These are phyloP conservation scores for Danio jaintianensis DNA, from an alignment of 2,797 vertebrate species.

Conservation along the genomic window DNA sequence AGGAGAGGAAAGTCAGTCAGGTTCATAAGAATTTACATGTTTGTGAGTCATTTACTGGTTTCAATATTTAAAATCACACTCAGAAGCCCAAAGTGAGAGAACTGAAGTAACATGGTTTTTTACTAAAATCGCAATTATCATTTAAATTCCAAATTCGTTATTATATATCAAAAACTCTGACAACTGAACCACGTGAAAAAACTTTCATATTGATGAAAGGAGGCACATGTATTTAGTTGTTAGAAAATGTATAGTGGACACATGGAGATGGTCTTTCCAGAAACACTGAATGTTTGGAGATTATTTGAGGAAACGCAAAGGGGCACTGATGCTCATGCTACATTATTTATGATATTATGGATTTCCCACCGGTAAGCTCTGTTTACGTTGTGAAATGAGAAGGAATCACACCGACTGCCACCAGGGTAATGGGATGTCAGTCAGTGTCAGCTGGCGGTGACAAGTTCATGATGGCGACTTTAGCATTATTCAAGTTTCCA, in stretches of 20 bases:
- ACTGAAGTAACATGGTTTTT: conserved; percentile 81
- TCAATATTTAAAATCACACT: conserved; percentile 72
- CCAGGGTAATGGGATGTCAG: not conserved
- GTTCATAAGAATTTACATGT: conserved; percentile 69
- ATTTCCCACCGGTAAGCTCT: conserved; percentile 7
- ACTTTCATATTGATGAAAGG: conserved; percentile 75
- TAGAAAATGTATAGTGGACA: conserved; percentile 48
- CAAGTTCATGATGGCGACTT: conserved; percentile 29
- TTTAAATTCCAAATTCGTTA: conserved; percentile 59
- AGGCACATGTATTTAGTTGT: conserved; percentile 63
- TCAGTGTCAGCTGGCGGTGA: conserved; percentile 17
- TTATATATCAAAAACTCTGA: conserved; percentile 78
- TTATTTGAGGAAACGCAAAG: conserved; percentile 27
- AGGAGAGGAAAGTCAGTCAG: conserved; percentile 71
- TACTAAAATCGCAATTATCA: conserved; percentile 30
- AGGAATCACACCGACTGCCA: conserved; percentile 29
- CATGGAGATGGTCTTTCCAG: conserved; percentile 46
- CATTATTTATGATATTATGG: conserved; percentile 11
- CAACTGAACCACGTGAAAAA: conserved; percentile 91
- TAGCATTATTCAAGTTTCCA: conserved; percentile 54
- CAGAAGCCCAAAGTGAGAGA: conserved; percentile 87
- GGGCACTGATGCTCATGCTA: conserved; percentile 29
- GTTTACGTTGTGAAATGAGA: conserved; percentile 40
- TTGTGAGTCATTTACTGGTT: conserved; percentile 71
- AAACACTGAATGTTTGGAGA: conserved; percentile 1